Base-by-base conservation (phyloP, 2,113 vertebrate species). In the Lanius ludovicianus region DNA sequence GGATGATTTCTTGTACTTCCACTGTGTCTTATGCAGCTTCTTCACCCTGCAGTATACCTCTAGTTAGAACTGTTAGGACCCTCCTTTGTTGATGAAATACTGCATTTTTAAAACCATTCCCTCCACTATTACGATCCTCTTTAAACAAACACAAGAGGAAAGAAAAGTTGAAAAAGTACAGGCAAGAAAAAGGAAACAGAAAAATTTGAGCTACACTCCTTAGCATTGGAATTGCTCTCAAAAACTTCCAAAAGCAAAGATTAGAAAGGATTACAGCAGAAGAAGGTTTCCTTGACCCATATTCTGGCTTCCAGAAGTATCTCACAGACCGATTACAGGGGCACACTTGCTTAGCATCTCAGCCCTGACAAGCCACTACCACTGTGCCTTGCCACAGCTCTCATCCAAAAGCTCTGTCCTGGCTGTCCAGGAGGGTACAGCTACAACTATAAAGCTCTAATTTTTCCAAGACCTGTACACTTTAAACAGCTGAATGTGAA, bases 161-260 rank as follows among this genome's bases (percentile, higher is more conserved):
- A 77, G 25, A 81, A 89, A 69, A 77, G 7, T 35, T 56, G 39
- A 39, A 65, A 55, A 84, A 83, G 25, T 24, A 88, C 13, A 74
- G 37, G 35, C 37, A 87, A 57, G 39, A 46, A 91, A 94, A 94
- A 90, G 28, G 44, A 67, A 93, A 74, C 13, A 67, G 37, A 77
- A 90, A 80, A 67, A 80, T 13, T 9, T 70, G 14, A 86, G 57
- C 82, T 39, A 44, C 7, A 1, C 53, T 65, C 49, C 33, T 52
- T n/a, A 59, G 76, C 84, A 69, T 77, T 63, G 81, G 35, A 63
- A 57, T 41, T 5, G 20, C 13, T 89, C 59, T 69, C 28, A 2
- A 67, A 92, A 90, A 93, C 52, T 80, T 93, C 46, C 71, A 93
- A 90, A 86, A 92, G 89, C 42, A 52, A 84, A 89, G 52, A 92